phyloP scores from a whole-genome alignment of 1,140 invertebrate species.

The Drosophila mauritiana region DNA sequence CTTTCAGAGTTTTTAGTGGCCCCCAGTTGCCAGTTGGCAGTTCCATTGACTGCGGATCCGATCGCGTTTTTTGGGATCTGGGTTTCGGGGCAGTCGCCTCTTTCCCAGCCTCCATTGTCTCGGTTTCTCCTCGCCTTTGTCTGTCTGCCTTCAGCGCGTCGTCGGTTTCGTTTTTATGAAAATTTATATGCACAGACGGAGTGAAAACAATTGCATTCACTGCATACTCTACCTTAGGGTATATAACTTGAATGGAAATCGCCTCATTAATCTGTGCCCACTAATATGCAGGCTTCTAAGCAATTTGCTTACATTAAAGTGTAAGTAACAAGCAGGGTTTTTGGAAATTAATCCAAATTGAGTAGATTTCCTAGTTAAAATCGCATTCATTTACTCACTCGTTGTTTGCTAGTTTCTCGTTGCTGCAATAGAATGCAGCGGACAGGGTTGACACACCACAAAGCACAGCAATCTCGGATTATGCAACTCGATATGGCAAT shows the following conservation, averaged over 20 bases:
- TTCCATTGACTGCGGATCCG: slow-evolving; percentile 51
- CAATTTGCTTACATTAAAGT: background rate
- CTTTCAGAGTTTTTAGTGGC: slow-evolving; percentile 14
- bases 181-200: slow-evolving; percentile 27
- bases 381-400: slow-evolving; percentile 1
- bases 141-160: slow-evolving; percentile 18
- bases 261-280: background rate
- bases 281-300: background rate
- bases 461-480: slow-evolving; percentile 13
- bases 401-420: slow-evolving; percentile 1
- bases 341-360: too few species aligned
- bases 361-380: background rate
- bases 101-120: slow-evolving; percentile 51
- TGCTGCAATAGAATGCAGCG: slow-evolving; percentile 11
- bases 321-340: background rate
- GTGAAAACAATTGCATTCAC: slow-evolving; percentile 31
- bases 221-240: slow-evolving; percentile 10
- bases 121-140: slow-evolving; percentile 25
- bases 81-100: slow-evolving; percentile 43
- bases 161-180: slow-evolving; percentile 43
- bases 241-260: background rate
- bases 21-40: slow-evolving; percentile 31
- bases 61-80: slow-evolving; percentile 44
- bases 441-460: slow-evolving; percentile 31
- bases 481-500: slow-evolving; percentile 27